Conservation (phyloP, 1,140 invertebrate species). For the Asbolus verrucosus region DNA sequence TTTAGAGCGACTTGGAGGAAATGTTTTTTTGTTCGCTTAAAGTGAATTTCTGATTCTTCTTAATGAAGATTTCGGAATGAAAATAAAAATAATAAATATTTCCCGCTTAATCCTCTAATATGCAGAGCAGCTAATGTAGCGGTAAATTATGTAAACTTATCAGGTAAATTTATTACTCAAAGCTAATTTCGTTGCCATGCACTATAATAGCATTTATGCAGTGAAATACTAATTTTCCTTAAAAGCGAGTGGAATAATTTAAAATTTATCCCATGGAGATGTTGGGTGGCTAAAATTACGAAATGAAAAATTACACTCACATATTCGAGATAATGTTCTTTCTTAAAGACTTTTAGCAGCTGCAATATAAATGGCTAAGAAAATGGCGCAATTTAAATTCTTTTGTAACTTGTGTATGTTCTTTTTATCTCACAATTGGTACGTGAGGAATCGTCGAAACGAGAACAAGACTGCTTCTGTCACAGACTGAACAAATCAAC, state of each 20-base stretch:
- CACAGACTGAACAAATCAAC: constrained; percentile 10
- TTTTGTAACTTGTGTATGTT: constrained; percentile 35
- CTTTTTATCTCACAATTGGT: constrained; percentile 7
- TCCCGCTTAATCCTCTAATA: neutral
- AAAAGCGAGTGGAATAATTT: constrained; percentile 39
- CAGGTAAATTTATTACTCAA: constrained; percentile 15
- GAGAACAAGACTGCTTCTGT: neutral
- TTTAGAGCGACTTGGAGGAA: too few relatives aligned
- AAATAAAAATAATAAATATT: too few relatives aligned
- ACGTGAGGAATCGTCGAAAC: constrained; percentile 12
- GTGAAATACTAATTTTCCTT: constrained; percentile 35
- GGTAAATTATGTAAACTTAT: constrained; percentile 30
- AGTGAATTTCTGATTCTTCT: too few relatives aligned
- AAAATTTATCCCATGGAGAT: constrained; percentile 27
- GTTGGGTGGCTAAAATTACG: constrained; percentile 17
- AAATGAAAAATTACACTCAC: constrained; percentile 39
- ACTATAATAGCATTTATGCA: constrained; percentile 26
- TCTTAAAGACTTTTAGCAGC: constrained; percentile 43
- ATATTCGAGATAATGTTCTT: constrained; percentile 42
- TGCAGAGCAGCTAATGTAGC: constrained; percentile 14
- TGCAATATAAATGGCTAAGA: constrained; percentile 37
- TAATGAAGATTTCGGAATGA: too few relatives aligned
- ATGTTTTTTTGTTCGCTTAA: too few relatives aligned
- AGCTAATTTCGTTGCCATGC: constrained; percentile 21
- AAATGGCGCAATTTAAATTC: constrained; percentile 44